Conservation (phyloP, 2,797 vertebrate species). For the Melanotaenia nigrans region DNA sequence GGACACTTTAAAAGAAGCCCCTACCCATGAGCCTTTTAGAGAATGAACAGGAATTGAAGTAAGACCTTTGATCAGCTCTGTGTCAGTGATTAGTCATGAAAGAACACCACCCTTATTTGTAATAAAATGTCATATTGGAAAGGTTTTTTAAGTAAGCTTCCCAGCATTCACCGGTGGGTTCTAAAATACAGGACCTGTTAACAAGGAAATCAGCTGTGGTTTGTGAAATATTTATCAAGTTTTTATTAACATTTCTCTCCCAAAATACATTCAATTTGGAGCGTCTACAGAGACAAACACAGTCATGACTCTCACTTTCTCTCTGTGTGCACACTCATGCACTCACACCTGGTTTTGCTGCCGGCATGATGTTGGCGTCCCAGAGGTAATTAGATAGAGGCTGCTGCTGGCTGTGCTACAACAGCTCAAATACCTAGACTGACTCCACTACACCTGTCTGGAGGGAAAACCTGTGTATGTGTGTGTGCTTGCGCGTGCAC, state of each 20-base stretch:
- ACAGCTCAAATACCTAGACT: conserved; percentile 71
- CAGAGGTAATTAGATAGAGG: conserved; percentile 75
- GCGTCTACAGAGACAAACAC: conserved; percentile 47
- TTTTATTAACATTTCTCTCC: conserved; percentile 64
- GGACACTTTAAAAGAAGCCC: neutral
- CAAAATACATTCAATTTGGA: conserved; percentile 60
- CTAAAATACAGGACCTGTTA: conserved; percentile 45
- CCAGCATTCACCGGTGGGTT: conserved; percentile 26
- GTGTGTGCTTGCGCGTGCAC: neutral
- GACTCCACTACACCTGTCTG: conserved; percentile 69
- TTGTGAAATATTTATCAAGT: conserved; percentile 70
- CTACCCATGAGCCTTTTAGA: neutral
- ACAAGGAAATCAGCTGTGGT: conserved; percentile 52
- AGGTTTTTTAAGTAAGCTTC: conserved; percentile 34
- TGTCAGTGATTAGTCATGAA: conserved; percentile 21
- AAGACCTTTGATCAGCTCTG: conserved; percentile 38
- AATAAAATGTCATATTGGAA: conserved; percentile 37
- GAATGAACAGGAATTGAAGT: conserved; percentile 2
- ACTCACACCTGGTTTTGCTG: conserved; percentile 58
- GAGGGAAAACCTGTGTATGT: conserved; percentile 38
- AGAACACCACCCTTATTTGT: conserved; percentile 23
- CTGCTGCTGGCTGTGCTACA: conserved; percentile 74
- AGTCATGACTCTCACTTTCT: conserved; percentile 41
- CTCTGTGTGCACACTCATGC: neutral
- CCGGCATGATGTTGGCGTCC: conserved; percentile 66